Conservation (phyloP, 2,888 invertebrate genomes). For the Endotricha flammealis region DNA sequence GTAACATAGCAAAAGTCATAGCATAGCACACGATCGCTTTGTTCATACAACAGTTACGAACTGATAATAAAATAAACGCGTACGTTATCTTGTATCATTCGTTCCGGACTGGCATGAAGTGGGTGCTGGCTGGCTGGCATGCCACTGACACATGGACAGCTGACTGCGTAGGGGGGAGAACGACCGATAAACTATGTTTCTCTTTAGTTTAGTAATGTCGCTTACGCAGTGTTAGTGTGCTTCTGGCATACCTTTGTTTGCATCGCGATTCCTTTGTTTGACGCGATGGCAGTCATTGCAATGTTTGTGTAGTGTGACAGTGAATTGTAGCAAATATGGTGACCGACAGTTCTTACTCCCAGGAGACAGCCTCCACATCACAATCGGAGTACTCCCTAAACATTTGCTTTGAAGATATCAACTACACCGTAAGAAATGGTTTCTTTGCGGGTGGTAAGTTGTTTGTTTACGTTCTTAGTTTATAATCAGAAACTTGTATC, state of each 20-base stretch:
- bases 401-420: slow-evolving; percentile 82
- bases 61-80: slow-evolving; percentile 2
- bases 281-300: slow-evolving; percentile 46
- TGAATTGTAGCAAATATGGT: slow-evolving; percentile 48
- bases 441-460: slow-evolving; percentile 75
- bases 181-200: slow-evolving; percentile 66
- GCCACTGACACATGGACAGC: slow-evolving; percentile 24
- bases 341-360: slow-evolving; percentile 57
- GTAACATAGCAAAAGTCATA: background rate
- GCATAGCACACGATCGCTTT: slow-evolving; percentile 2
- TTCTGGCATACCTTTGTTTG: slow-evolving; percentile 57
- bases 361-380: slow-evolving; percentile 60
- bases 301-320: slow-evolving; percentile 36
- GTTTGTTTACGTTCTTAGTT: no score
- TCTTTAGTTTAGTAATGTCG: slow-evolving; percentile 19
- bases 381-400: slow-evolving; percentile 72
- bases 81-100: no score
- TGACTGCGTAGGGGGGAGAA: slow-evolving; percentile 49
- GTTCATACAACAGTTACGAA: slow-evolving; percentile 2
- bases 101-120: no score
- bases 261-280: slow-evolving; percentile 51
- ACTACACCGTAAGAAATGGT: slow-evolving; percentile 80
- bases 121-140: slow-evolving; percentile 22
- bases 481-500: no score
- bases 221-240: slow-evolving; percentile 26